Percentiles rank a stretch among this genome's conserved stretches.
These are phyloP conservation scores for Crotalus viridis DNA, from an alignment of 2,113 vertebrate species.

Conservation along the genomic window DNA sequence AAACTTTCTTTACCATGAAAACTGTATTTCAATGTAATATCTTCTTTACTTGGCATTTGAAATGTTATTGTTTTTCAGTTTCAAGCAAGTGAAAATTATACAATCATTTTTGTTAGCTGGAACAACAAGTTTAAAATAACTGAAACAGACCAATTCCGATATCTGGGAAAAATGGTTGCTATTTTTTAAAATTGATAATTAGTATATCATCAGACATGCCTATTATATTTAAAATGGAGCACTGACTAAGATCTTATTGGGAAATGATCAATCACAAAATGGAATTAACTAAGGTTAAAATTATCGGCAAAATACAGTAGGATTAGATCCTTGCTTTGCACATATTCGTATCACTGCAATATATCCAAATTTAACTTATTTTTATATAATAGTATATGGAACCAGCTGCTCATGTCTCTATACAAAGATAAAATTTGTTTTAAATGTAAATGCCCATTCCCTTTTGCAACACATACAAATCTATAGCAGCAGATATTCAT, in stretches of 20 bases:
- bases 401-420: neutral
- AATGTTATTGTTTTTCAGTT: neutral
- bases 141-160: neutral
- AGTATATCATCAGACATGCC: neutral
- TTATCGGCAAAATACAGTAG: neutral
- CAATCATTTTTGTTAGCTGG: neutral
- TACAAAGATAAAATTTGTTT: neutral
- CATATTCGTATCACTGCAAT: neutral
- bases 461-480: neutral
- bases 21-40: neutral
- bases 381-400: neutral
- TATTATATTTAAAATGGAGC: neutral
- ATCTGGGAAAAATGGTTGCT: neutral
- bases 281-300: neutral
- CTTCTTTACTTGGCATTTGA: neutral
- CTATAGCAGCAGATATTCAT: neutral
- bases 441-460: neutral
- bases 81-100: neutral
- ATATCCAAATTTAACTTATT: neutral
- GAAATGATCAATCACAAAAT: neutral
- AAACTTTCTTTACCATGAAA: accelerated
- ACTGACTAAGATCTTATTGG: neutral
- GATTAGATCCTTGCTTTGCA: neutral
- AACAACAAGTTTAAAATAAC: neutral
- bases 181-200: neutral